These are phyloP conservation scores for Semicossyphus pulcher DNA, from an alignment of 2,113 vertebrate species.

Conservation along the genomic window DNA sequence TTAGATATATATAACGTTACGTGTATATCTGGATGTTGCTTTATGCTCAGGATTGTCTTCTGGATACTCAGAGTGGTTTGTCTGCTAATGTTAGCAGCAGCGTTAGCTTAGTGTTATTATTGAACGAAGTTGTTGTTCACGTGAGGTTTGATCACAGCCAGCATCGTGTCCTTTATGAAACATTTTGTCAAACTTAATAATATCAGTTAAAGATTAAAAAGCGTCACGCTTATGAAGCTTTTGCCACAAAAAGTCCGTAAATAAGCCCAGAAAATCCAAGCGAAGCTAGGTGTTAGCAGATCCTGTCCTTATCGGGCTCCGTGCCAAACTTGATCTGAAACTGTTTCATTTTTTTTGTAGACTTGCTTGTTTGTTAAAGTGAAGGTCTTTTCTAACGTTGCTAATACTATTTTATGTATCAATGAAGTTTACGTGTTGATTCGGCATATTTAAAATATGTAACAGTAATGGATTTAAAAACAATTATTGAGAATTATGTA, in stretches of 20 bases:
- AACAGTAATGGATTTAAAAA: background rate
- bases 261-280: constrained; percentile 1
- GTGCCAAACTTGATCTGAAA: background rate
- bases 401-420: accelerated
- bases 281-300: constrained; percentile 18
- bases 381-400: accelerated
- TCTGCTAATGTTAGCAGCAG: constrained; percentile 60
- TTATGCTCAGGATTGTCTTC: background rate
- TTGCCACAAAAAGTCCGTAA: background rate
- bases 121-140: constrained; percentile 46
- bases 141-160: background rate
- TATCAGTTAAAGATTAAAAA: background rate
- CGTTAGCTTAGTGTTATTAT: constrained; percentile 49
- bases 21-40: accelerated
- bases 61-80: background rate
- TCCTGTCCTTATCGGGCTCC: background rate
- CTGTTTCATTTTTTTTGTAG: background rate
- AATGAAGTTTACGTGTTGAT: background rate
- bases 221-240: accelerated
- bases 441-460: background rate
- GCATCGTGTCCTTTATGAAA: background rate
- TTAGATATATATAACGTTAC: no score
- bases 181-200: background rate
- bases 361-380: accelerated
- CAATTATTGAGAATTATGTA: no score